Evolutionary conservation across 2,797 vertebrate species (phyloP).

Genomic region (Podarcis siculus): DNA sequence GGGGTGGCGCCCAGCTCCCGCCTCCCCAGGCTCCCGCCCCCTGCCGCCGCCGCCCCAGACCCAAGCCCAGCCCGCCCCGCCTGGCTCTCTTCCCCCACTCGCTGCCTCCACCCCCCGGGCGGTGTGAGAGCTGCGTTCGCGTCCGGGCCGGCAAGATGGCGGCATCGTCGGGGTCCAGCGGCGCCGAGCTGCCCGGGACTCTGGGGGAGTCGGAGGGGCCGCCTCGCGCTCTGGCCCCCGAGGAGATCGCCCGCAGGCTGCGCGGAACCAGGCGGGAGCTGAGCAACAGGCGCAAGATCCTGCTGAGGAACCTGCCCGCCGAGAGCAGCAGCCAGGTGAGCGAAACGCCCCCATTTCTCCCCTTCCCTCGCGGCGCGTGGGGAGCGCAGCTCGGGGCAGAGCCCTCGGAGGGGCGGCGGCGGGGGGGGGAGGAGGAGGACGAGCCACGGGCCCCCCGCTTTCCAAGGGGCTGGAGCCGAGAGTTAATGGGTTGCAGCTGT

Average conservation of each 20-base stretch:
- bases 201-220: constrained; percentile 34
- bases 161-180: constrained; percentile 45
- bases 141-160: constrained; percentile 63
- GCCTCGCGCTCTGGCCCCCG: constrained; percentile 76
- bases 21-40: neutral
- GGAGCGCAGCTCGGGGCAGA: neutral
- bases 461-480: neutral
- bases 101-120: constrained; percentile 31
- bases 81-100: constrained; percentile 23
- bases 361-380: neutral
- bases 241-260: constrained; percentile 86
- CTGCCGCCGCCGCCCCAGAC: neutral
- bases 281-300: constrained; percentile 95
- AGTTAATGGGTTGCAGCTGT: neutral
- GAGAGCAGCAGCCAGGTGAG: constrained; percentile 92
- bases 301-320: constrained; percentile 92
- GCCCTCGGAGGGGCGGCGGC: neutral
- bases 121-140: neutral
- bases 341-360: too few species aligned
- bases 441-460: too few species aligned
- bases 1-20: neutral
- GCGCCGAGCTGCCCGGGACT: constrained; percentile 58
- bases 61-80: constrained; percentile 24
- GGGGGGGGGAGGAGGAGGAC: too few species aligned
- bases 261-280: constrained; percentile 89